Evolutionary conservation across 2,113 vertebrate genomes (phyloP).

Genomic region (Cebidichthys violaceus): DNA sequence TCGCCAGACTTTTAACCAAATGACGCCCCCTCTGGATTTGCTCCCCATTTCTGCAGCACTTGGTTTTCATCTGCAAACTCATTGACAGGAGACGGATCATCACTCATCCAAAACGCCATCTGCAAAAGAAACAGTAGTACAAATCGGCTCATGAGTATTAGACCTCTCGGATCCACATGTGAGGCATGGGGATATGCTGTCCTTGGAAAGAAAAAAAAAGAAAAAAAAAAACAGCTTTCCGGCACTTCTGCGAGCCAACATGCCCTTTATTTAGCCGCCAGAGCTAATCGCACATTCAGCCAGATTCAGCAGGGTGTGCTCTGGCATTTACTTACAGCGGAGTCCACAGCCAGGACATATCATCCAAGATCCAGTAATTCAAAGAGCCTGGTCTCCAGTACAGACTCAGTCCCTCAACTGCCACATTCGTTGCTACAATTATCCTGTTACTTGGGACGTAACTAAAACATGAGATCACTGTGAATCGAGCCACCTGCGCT

Average conservation of each 20-base stretch:
- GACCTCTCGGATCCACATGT: slow-evolving; percentile 61
- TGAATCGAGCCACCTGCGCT: slow-evolving; percentile 37
- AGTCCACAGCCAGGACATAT: slow-evolving; percentile 63
- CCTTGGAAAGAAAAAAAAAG: slow-evolving; percentile 52
- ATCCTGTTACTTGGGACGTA: slow-evolving; percentile 48
- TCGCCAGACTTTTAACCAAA: slow-evolving; percentile 30
- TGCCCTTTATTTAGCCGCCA: slow-evolving; percentile 67
- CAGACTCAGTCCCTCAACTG: slow-evolving; percentile 46
- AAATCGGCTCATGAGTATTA: slow-evolving; percentile 48
- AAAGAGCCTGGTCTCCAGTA: slow-evolving; percentile 52
- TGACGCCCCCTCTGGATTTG: slow-evolving; percentile 17
- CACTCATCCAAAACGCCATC: slow-evolving; percentile 55
- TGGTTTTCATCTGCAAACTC: slow-evolving; percentile 45
- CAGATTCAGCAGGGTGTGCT: slow-evolving; percentile 70
- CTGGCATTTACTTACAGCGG: slow-evolving; percentile 64
- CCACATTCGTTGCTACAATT: slow-evolving; percentile 55
- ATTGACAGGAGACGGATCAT: slow-evolving; percentile 48
- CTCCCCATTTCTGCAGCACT: background rate
- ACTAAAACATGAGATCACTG: slow-evolving; percentile 62
- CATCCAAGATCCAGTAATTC: slow-evolving; percentile 59
- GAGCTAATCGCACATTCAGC: slow-evolving; percentile 59
- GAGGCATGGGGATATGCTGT: slow-evolving; percentile 44
- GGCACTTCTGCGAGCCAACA: slow-evolving; percentile 52
- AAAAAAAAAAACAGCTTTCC: slow-evolving; percentile 28
- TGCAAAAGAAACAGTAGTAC: slow-evolving; percentile 64